phyloP scores from a whole-genome alignment of 2,888 invertebrate genomes.

The Hirtodrosophila histrioides region DNA sequence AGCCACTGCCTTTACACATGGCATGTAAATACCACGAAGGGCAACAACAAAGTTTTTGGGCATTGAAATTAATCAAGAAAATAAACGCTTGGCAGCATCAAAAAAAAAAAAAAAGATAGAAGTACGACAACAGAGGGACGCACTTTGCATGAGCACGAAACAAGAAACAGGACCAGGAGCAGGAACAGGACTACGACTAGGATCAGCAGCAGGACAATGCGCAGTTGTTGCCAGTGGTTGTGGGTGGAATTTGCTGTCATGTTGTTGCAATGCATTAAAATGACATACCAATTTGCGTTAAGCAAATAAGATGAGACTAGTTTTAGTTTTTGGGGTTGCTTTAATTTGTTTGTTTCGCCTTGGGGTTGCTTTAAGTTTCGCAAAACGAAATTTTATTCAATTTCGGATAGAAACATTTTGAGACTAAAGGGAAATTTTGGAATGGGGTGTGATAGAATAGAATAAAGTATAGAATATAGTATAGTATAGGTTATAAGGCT shows the following conservation, averaged over 20 bases:
- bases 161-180: constrained; percentile 30
- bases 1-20: constrained; percentile 14
- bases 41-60: constrained; percentile 65
- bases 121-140: constrained; percentile 38
- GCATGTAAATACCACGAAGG: constrained; percentile 57
- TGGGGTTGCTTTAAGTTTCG: too few species aligned
- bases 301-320: constrained; percentile 76
- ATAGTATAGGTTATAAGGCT: background rate
- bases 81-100: constrained; percentile 77
- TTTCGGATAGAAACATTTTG: too few species aligned
- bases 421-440: too few species aligned
- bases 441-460: too few species aligned
- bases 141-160: constrained; percentile 67
- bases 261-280: constrained; percentile 77
- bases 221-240: constrained; percentile 19
- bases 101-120: constrained; percentile 14
- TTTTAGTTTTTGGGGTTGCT: constrained; percentile 16
- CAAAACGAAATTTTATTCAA: too few species aligned
- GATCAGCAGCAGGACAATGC: constrained; percentile 24
- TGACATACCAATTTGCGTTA: constrained; percentile 78
- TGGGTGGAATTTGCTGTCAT: constrained; percentile 32
- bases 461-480: background rate
- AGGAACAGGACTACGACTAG: constrained; percentile 5
- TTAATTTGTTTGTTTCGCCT: background rate
- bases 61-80: constrained; percentile 79